Evolutionary conservation across 2,888 invertebrate genomes (phyloP).

Genomic region (Lamellibrachia columna): DNA sequence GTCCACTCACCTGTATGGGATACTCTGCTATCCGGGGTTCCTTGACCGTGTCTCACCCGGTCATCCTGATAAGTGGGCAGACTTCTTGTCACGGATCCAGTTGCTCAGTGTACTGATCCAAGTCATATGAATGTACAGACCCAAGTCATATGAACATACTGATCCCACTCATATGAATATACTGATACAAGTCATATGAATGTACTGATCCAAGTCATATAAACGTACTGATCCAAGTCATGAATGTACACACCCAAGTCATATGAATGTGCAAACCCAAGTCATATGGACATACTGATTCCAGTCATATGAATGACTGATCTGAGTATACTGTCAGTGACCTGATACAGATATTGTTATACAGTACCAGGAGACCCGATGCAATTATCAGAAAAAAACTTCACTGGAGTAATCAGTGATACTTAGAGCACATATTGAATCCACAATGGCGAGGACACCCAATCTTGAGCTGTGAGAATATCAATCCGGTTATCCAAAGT

Average conservation of each 20-base stretch:
- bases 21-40: background rate
- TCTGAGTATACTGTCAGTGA: too few species aligned
- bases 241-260: background rate
- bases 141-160: background rate
- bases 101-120: background rate
- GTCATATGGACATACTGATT: background rate
- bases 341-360: too few species aligned
- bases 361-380: background rate
- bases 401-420: background rate
- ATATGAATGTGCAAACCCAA: too few species aligned
- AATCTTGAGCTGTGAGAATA: background rate
- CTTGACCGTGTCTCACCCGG: conserved; percentile 2
- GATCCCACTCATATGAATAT: background rate
- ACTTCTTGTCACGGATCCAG: background rate
- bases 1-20: background rate
- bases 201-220: background rate
- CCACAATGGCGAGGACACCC: background rate
- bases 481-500: background rate
- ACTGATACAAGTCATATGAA: background rate
- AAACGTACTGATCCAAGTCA: background rate
- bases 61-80: background rate
- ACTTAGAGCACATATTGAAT: background rate
- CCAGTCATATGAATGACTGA: too few species aligned
- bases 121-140: background rate
- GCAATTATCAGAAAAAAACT: background rate